Conservation (phyloP, 2,888 invertebrate genomes). For the Mythimna ferrago region DNA sequence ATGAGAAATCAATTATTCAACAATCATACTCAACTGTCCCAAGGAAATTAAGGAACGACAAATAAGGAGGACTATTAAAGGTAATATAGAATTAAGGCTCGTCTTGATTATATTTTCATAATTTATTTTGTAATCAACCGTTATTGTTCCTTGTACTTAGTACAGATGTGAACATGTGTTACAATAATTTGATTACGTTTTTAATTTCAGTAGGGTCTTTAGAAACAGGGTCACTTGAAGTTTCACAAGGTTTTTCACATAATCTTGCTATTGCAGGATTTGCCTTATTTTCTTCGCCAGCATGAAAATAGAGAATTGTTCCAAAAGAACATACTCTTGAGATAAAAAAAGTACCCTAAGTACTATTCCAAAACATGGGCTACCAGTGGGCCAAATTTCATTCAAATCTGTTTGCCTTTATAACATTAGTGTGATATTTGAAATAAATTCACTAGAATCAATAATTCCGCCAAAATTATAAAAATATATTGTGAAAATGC, state of each 20-base stretch:
- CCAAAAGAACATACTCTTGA: too few relatives aligned
- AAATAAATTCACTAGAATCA: too few relatives aligned
- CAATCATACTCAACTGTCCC: constrained; percentile 27
- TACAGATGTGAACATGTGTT: not conserved
- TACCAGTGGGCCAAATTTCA: too few relatives aligned
- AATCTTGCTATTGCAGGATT: too few relatives aligned
- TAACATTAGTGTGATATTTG: too few relatives aligned
- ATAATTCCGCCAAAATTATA: too few relatives aligned
- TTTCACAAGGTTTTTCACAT: not conserved
- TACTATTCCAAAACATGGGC: too few relatives aligned
- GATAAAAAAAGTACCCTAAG: too few relatives aligned
- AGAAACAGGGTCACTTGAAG: not conserved
- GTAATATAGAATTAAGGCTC: constrained; percentile 10
- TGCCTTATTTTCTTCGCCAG: too few relatives aligned
- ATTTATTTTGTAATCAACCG: constrained; percentile 3
- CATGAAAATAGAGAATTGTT: too few relatives aligned
- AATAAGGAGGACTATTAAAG: constrained; percentile 32
- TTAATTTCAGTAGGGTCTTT: not conserved
- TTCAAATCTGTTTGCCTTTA: too few relatives aligned
- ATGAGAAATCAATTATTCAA: constrained; percentile 27
- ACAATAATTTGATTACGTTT: not conserved
- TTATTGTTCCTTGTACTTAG: not conserved
- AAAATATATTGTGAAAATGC: not conserved
- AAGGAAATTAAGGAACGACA: constrained; percentile 16
- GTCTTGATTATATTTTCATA: constrained; percentile 12